phyloP scores from a whole-genome alignment of 2,113 vertebrate species.

The Rhinolophus ferrumequinum region DNA sequence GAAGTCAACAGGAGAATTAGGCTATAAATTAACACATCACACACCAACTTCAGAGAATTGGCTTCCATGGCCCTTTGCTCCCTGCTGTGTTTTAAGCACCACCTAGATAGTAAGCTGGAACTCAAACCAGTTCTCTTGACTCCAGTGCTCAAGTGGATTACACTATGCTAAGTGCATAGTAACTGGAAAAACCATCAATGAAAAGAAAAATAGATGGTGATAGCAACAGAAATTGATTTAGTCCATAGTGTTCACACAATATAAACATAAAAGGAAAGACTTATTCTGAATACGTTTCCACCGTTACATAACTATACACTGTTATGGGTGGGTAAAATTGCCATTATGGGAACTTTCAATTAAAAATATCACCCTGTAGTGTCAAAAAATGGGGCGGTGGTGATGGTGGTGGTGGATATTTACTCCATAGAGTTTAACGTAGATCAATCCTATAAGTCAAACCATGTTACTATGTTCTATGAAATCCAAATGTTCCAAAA shows the following conservation, averaged over 20 bases:
- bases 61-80: neutral
- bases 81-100: neutral
- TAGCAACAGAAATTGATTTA: constrained; percentile 87
- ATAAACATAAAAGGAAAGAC: constrained; percentile 91
- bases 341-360: constrained; percentile 81
- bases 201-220: constrained; percentile 89
- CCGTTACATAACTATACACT: constrained; percentile 91
- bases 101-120: neutral
- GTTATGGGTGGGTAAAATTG: constrained; percentile 85
- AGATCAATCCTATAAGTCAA: constrained; percentile 75
- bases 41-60: constrained; percentile 5
- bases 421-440: constrained; percentile 59
- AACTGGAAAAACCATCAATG: constrained; percentile 86
- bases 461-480: constrained; percentile 43
- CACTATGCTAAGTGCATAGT: constrained; percentile 89
- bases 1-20: neutral
- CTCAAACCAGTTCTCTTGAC: neutral
- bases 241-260: constrained; percentile 87
- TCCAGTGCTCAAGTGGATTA: constrained; percentile 70
- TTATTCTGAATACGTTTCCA: constrained; percentile 92
- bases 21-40: neutral
- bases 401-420: neutral
- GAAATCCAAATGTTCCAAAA: constrained; percentile 54
- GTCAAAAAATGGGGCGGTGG: constrained; percentile 65
- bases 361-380: constrained; percentile 76